Evolutionary conservation across 2,888 invertebrate genomes (phyloP), one percentile per base, ranked within the genome.

Genomic region (Cetonia aurata): DNA sequence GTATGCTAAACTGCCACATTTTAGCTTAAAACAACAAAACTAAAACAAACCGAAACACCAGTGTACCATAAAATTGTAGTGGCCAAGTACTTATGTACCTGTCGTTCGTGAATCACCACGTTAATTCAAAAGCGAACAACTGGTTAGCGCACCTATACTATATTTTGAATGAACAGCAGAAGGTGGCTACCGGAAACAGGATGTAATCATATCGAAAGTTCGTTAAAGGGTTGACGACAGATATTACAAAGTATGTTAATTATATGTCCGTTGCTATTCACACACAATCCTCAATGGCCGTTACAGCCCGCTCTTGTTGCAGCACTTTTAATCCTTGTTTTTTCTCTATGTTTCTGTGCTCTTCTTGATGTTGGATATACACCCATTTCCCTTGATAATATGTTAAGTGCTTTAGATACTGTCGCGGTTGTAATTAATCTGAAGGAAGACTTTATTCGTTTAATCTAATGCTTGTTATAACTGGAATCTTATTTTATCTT

Each of bases 101-200:
- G 44, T 13, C 44, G 50, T 48, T 17, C 13, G 25, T 48, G 48
- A 62, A 48, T 62, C 60, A 48, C n/a, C n/a, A 48, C 48, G 48
- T 10, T 48, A 62, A 62, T 48, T 69, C 65, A 70, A 25, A 57
- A 50, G 62, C 65, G 66, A 57, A 62, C 66, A 66, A 67, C 56
- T 50, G 55, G 55, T 15, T 41, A 52, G 46, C 66, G 50, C 25
- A 53, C 48, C 44, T 33, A 46, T 33, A 55, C 31, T 25, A 25
- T 25, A 25, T 25, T 25, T 53, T 66, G 44, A 62, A 56, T 52
- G 53, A 62, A 62, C 33, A 33, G 56, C 10, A 62, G 48, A 62
- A 62, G 62, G 62, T 71, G 67, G 50, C 65, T 67, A 67, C 74
- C 76, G 78, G 78, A 78, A 79, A 78, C 79, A 53, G 79, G 79